A percentile compares a stretch with the other conserved stretches of the same genome.
Evolutionary conservation across 2,113 vertebrate genomes (phyloP).

Genomic region (Passer domesticus): DNA sequence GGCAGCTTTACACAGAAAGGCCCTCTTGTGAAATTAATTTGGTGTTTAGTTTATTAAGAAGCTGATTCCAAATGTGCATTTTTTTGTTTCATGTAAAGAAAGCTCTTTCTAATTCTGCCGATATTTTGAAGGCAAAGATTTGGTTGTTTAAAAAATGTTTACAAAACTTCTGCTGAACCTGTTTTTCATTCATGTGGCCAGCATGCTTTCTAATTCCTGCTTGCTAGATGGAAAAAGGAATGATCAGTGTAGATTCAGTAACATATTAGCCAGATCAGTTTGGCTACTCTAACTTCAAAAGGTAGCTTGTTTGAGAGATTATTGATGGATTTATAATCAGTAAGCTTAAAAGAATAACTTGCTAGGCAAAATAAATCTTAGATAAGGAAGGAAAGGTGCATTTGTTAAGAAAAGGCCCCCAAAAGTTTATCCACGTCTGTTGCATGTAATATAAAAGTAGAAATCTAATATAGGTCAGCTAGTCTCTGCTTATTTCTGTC

Average conservation of each 20-base stretch:
- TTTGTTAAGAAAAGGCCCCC: background rate
- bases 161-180: background rate
- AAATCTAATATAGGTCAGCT: background rate
- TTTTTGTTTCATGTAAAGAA: background rate
- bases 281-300: background rate
- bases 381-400: background rate
- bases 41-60: slow-evolving; percentile 72
- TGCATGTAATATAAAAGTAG: background rate
- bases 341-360: background rate
- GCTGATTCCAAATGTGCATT: slow-evolving; percentile 38
- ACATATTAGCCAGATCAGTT: background rate
- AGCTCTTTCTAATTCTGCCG: background rate
- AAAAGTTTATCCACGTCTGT: background rate
- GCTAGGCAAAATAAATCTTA: background rate
- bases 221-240: background rate
- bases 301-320: background rate
- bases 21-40: slow-evolving; percentile 75
- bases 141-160: background rate
- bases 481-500: background rate
- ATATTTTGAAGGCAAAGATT: slow-evolving; percentile 7
- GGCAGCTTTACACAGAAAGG: slow-evolving; percentile 71
- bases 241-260: background rate
- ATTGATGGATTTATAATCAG: background rate
- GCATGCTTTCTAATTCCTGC: background rate
- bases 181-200: background rate